Evolutionary conservation across 2,797 vertebrate species (phyloP).

Genomic region (Hipposideros larvatus): DNA sequence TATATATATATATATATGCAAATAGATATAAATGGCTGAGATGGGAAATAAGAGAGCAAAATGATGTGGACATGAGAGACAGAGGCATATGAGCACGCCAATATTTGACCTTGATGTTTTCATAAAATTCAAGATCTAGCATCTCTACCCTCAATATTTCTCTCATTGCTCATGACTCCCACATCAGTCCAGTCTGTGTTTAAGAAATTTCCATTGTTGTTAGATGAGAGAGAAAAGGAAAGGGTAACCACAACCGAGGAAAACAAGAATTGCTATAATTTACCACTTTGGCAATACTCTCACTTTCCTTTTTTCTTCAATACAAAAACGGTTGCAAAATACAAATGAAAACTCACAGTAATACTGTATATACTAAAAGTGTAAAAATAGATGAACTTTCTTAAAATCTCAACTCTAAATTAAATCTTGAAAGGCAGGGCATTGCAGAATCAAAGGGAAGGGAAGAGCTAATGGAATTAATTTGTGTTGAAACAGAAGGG

Average conservation of each 20-base stretch:
- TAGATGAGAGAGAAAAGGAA: not conserved
- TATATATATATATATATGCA: no score
- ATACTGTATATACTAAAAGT: not conserved
- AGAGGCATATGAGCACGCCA: not conserved
- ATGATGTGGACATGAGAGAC: fast-evolving
- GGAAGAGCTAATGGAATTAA: not conserved
- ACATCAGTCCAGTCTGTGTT: not conserved
- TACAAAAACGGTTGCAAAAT: not conserved
- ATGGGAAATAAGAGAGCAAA: not conserved
- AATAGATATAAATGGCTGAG: not conserved
- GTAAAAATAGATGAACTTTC: not conserved
- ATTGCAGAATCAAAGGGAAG: not conserved
- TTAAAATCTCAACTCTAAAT: not conserved
- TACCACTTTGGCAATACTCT: not conserved
- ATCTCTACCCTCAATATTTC: not conserved
- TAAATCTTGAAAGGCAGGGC: not conserved
- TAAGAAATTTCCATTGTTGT: not conserved
- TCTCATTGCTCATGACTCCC: not conserved
- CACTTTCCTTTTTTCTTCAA: not conserved
- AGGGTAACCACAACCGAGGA: not conserved
- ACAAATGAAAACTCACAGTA: not conserved
- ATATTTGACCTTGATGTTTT: conserved; percentile 1
- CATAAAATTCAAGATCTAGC: not conserved
- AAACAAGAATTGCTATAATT: not conserved
- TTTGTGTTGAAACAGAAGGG: not conserved